Evolutionary conservation across 2,888 invertebrate species (phyloP), one percentile per base, ranked within the genome.

Genomic region (Mythimna vitellina): DNA sequence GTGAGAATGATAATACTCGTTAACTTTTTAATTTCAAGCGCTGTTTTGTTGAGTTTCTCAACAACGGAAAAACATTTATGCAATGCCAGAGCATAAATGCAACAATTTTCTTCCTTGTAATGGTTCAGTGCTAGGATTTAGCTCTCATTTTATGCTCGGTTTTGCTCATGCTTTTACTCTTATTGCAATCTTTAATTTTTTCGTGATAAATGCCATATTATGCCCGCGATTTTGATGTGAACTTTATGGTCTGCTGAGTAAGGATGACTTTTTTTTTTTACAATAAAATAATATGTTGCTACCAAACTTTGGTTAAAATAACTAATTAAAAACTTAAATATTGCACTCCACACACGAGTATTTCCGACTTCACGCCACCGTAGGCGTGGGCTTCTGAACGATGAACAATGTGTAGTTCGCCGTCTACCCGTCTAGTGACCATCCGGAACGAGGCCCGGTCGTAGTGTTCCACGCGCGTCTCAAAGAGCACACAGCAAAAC

Each of bases 1-100:
- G 22, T 49, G 9, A 53, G 22, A 58, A 62, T 58, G 14, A 76
- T 66, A 32, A 68, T 32, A 51, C 42, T 64, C 46, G 64, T 75
- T 63, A 65, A 61, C 22, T 63, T 73, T 82, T 57, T 51, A 68
- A 81, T 66, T 66, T 22, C 38, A 32, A 73, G 42, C 54, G 38
- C 29, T 56, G 29, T 68, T 70, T 69, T 32, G 10, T 46, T 49
- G 25, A 66, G 63, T 22, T 20, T 68, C 22, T 35, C 17, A n/a
- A 35, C 58, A 67, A 29, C 58, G 32, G 10, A 4, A 67, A 69
- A 76, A 66, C 54, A 71, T 80, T 66, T 70, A 29, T 80, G 68
- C 54, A 62, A 53, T 70, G 54, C 20, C 25, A 65, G n/a, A 69
- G 46, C 46, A 57, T 49, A 57, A 62, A 22, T 53, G 56, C 17